Evolutionary conservation across 2,888 invertebrate genomes (phyloP).

Genomic region (Keiferia lycopersicella): DNA sequence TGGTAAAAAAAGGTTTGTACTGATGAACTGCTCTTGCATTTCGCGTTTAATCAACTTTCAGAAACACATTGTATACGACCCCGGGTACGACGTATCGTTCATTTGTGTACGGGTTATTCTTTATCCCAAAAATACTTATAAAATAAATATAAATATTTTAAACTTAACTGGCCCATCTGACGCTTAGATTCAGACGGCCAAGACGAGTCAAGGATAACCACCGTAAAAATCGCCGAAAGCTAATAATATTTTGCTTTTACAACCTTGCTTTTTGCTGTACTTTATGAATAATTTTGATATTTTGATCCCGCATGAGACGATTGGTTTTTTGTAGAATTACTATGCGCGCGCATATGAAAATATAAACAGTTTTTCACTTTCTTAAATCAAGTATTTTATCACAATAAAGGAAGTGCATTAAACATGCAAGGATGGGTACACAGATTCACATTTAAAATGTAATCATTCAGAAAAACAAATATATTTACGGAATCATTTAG

Average conservation of each 20-base stretch:
- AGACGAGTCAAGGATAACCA: no score
- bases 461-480: slow-evolving; percentile 3
- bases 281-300: no score
- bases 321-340: not conserved
- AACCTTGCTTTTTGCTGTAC: no score
- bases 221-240: no score
- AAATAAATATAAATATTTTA: no score
- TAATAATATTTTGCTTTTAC: no score
- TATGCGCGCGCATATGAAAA: not conserved
- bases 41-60: not conserved
- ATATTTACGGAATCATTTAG: not conserved
- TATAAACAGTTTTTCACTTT: not conserved
- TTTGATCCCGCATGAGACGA: no score
- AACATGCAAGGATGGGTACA: slow-evolving; percentile 10
- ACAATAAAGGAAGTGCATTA: not conserved
- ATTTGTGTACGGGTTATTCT: slow-evolving; percentile 7
- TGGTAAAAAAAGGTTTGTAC: not conserved
- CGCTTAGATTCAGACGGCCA: not conserved
- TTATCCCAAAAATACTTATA: no score
- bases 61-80: not conserved
- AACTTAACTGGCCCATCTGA: not conserved
- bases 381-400: not conserved
- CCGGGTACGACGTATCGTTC: not conserved
- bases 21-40: not conserved
- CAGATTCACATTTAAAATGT: slow-evolving; percentile 7